Evolutionary conservation across 2,888 invertebrate genomes (phyloP), one percentile per base, ranked within the genome.

Genomic region (Drosophila longiperda): DNA sequence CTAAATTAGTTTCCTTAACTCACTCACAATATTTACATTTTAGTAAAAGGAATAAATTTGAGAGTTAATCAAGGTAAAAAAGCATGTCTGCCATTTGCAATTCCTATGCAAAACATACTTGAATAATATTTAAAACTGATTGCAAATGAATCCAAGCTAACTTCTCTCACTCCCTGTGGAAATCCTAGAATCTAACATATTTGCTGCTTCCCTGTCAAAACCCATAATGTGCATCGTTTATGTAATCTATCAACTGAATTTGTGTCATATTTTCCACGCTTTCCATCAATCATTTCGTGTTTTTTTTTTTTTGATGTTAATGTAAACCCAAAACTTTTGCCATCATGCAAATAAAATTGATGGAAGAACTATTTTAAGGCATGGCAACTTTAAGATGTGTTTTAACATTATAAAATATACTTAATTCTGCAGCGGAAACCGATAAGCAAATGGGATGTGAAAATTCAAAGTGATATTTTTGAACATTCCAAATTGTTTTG

Each of bases 231-330:
- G 45, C 32, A 53, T 33, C 33, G 38, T 2, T 55, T 38, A 55
- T 55, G 38, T 48, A 66, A 66, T 67, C 67, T 66, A 67, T 66
- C 42, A 57, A 40, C 23, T 50, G 34, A 48, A 49, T 23, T 34
- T 67, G 5, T 9, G 67, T 42, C 67, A 67, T 20, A 32, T 57
- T 42, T 34, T 29, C 34, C 2, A 50, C 49, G 50, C n/a, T 36
- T 57, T 67, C 40, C 57, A 66, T 66, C 67, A 66, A 66, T 66
- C 66, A 67, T 38, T n/a, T 49, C 26, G 26, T 26, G 38, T 36
- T 17, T 54, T 49, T 40, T 12, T 26, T 38, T 65, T 40, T 40
- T 12, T 23, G 26, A 65, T 53, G 53, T 55, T 55, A 55, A 38
- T 7, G 15, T 49, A 33, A 53, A 48, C 32, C 38, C 11, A 15